phyloP scores from a whole-genome alignment of 2,888 invertebrate genomes.

The Sepioteuthis lessoniana region DNA sequence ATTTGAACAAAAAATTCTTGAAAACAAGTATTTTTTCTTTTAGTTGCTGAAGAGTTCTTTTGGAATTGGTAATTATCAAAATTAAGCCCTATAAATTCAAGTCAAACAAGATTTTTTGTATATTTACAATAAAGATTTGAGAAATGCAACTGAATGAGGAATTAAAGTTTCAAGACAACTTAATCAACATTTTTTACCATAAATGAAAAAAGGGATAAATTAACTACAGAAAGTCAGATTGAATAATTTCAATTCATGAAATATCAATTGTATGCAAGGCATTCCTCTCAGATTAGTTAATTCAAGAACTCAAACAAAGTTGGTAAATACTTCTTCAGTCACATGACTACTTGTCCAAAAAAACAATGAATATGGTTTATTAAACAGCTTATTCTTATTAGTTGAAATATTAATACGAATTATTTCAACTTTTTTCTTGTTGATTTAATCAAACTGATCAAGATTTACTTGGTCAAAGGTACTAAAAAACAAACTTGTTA shows the following conservation, averaged over 20 bases:
- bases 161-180: neutral
- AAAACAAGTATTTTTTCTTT: neutral
- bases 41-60: neutral
- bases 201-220: neutral
- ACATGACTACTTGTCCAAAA: no score
- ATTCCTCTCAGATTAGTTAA: neutral
- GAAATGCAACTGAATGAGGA: neutral
- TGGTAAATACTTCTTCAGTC: no score
- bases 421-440: no score
- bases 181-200: neutral
- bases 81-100: neutral
- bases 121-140: neutral
- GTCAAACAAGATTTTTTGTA: neutral
- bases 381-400: no score
- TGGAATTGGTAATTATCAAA: neutral
- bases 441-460: no score
- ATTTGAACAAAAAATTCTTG: neutral
- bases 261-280: neutral
- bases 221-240: no score
- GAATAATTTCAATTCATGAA: neutral
- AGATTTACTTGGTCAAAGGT: no score
- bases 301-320: neutral
- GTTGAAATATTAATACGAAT: no score
- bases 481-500: no score
- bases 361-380: no score